Conservation (phyloP, 2,888 invertebrate genomes). For the Lasiommata megera region DNA sequence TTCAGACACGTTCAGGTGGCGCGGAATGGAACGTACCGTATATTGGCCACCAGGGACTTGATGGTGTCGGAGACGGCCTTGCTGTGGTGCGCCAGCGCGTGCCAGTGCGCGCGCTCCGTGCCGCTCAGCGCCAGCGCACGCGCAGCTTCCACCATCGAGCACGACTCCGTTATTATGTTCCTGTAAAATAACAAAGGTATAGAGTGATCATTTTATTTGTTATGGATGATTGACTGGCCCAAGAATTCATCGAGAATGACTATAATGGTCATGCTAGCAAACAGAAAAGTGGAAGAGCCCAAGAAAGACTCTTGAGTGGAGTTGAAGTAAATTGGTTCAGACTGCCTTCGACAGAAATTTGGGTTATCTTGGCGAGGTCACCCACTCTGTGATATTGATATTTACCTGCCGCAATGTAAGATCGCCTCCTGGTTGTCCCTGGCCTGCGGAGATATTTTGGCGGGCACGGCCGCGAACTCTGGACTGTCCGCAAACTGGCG, state of each 20-base stretch:
- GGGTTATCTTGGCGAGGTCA: too few relatives aligned
- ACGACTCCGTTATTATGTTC: constrained; percentile 69
- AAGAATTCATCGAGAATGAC: too few relatives aligned
- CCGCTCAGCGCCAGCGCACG: constrained; percentile 94
- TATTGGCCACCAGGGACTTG: constrained; percentile 94
- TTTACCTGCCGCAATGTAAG: constrained; percentile 86
- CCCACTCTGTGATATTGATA: too few relatives aligned
- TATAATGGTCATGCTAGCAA: too few relatives aligned
- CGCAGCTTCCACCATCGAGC: constrained; percentile 92
- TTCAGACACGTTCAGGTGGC: neutral
- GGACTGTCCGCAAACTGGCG: constrained; percentile 96
- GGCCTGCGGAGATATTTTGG: constrained; percentile 93
- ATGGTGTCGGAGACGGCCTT: constrained; percentile 98
- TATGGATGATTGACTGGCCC: too few relatives aligned
- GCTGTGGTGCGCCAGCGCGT: constrained; percentile 94
- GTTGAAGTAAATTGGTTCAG: too few relatives aligned
- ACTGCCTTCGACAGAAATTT: too few relatives aligned
- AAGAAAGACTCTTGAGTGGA: too few relatives aligned
- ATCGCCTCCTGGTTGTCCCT: constrained; percentile 93
- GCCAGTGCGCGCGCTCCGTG: constrained; percentile 96
- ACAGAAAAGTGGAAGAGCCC: too few relatives aligned
- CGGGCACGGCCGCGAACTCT: constrained; percentile 96
- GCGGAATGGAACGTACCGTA: constrained; percentile 80
- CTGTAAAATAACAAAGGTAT: too few relatives aligned
- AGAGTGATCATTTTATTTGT: neutral